Conservation (phyloP, 2,888 invertebrate genomes). For the Troglohyphantes excavatus region DNA sequence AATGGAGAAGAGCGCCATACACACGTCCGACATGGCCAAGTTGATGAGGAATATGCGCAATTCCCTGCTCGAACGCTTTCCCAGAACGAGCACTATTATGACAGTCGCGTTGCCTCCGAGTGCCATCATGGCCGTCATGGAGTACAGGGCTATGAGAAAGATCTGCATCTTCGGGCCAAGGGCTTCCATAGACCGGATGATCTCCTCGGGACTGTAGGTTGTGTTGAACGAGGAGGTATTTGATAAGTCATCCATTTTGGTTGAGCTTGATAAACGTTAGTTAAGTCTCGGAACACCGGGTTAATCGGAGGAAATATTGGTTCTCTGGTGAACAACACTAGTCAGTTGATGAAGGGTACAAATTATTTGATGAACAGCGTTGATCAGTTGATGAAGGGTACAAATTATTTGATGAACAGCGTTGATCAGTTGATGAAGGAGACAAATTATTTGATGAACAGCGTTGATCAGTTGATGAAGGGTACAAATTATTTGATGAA, state of each 20-base stretch:
- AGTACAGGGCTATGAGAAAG: slow-evolving; percentile 83
- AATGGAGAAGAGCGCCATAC: slow-evolving; percentile 94
- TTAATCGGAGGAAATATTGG: background rate
- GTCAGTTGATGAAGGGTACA: background rate
- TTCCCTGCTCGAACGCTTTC: slow-evolving; percentile 82
- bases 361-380: background rate
- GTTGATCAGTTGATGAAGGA: background rate
- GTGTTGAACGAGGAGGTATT: slow-evolving; percentile 19
- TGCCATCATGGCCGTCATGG: slow-evolving; percentile 83
- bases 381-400: background rate
- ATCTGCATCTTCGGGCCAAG: slow-evolving; percentile 80
- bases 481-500: background rate
- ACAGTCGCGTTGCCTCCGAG: slow-evolving; percentile 84
- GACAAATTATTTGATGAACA: background rate
- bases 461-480: background rate
- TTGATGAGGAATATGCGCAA: slow-evolving; percentile 87
- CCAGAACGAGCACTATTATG: slow-evolving; percentile 83
- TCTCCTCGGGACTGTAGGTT: slow-evolving; percentile 47
- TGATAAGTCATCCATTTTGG: slow-evolving; percentile 1
- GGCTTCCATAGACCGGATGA: slow-evolving; percentile 61
- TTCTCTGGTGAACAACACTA: background rate
- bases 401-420: background rate
- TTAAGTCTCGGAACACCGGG: background rate
- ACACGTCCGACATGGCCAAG: slow-evolving; percentile 92
- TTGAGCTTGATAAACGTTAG: background rate